A percentile compares a stretch with the other conserved stretches of the same genome.
Conservation (phyloP, 2,113 vertebrate species). For the Anhinga anhinga region DNA sequence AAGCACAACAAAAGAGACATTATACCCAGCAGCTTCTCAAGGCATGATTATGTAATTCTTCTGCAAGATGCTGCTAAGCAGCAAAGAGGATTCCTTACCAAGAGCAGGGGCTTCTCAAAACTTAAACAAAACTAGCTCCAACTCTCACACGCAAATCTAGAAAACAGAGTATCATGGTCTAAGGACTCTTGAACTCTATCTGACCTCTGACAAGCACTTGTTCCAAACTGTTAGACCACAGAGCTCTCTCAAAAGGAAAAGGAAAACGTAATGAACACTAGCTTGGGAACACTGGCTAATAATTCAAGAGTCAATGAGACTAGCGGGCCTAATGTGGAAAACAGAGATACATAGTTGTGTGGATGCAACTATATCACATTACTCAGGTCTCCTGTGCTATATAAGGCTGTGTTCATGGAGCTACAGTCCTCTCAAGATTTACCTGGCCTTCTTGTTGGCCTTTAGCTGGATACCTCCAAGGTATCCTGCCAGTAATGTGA, state of each 20-base stretch:
- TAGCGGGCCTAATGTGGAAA: background rate
- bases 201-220: background rate
- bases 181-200: background rate
- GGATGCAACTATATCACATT: background rate
- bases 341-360: background rate
- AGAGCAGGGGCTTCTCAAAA: background rate
- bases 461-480: background rate
- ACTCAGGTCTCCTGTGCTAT: background rate
- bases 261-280: background rate
- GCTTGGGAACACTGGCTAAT: background rate
- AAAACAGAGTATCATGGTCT: background rate
- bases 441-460: background rate
- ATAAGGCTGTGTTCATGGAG: background rate
- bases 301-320: background rate
- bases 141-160: background rate
- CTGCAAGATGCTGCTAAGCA: background rate
- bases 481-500: background rate
- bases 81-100: background rate
- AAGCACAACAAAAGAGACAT: background rate
- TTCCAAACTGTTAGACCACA: background rate
- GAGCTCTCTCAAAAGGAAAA: background rate
- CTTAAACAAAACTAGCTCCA: background rate
- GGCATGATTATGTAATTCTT: background rate
- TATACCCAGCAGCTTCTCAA: background rate
- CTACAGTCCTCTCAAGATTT: background rate